These are phyloP conservation scores for Liposcelis brunnea DNA, from an alignment of 2,888 invertebrate species.

Conservation along the genomic window DNA sequence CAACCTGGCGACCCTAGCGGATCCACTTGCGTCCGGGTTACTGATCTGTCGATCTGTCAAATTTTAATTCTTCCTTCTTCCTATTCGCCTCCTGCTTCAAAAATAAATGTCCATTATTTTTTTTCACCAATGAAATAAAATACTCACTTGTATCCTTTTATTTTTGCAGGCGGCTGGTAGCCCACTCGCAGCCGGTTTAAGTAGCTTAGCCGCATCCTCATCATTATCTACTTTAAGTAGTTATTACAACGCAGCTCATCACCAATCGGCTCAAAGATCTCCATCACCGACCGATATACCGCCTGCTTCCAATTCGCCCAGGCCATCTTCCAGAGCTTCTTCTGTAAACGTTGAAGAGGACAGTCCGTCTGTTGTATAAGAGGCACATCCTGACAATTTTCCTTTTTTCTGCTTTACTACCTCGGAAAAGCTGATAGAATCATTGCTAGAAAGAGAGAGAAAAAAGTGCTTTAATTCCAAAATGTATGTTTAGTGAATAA, in stretches of 20 bases:
- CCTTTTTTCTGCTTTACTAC: background rate
- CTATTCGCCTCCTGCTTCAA: too few species aligned
- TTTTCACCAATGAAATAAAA: too few species aligned
- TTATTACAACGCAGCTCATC: constrained; percentile 11
- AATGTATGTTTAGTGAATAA: too few species aligned
- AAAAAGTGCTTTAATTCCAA: too few species aligned
- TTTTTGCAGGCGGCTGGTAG: constrained; percentile 2
- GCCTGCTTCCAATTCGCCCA: constrained; percentile 20
- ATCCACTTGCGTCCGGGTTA: too few species aligned
- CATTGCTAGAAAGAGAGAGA: too few species aligned
- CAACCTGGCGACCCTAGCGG: constrained; percentile 7
- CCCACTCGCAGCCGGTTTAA: constrained; percentile 13
- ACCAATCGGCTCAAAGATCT: constrained; percentile 31
- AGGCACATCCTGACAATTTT: background rate
- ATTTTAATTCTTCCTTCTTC: too few species aligned
- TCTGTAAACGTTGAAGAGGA: constrained; percentile 20
- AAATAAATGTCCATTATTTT: too few species aligned
- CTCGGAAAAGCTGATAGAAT: background rate
- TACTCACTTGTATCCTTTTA: too few species aligned
- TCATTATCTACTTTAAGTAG: constrained; percentile 15
- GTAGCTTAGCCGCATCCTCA: constrained; percentile 17
- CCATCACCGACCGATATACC: constrained; percentile 19
- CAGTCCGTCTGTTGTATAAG: constrained; percentile 13
- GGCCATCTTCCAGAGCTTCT: constrained; percentile 17
- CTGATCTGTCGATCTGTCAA: too few species aligned